Evolutionary conservation across 2,797 vertebrate species (phyloP), one percentile per base, ranked within the genome.

Genomic region (Hemibagrus guttatus): DNA sequence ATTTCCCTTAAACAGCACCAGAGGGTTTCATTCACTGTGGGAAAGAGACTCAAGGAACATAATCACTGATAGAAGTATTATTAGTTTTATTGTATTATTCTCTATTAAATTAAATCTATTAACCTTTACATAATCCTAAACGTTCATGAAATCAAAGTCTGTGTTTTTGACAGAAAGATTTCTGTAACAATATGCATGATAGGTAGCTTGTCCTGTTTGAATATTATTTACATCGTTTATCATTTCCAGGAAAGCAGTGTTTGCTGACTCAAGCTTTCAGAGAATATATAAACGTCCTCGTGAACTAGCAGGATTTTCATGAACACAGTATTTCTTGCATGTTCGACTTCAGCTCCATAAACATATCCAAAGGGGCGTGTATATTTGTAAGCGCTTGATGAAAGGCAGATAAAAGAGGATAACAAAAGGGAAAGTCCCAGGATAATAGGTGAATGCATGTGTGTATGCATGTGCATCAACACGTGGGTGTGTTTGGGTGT

Each of bases 401-500:
- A 71, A 71, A 72, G 42, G 11, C 5, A n/a, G 39, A 74, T 23
- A 13, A 72, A 13, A 26, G 13, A 49, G 42, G 42, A 56, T 5
- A 76, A 19, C 7, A 17, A 28, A 75, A 52, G 46, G 31, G 19
- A 58, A 59, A 58, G 28, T 79, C 39, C 54, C 28, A 4, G 1
- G 19, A 80, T 13, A 59, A 54, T 23, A 7, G 17, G 35, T 63
- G 56, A 9, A 6, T 75, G 16, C 49, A 23, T 46, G 35, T 75
- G 52, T 28, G 21, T 75, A n/a, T 75, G 46, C 1, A 26, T 8
- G 21, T n/a, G 4, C 9, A 5, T 69, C 13, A 1, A 14, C 16
- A 19, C 17, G 59, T 82, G 59, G 61, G 28, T 80, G 28, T 42
- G 42, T 56, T 49, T 71, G 59, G 54, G 59, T 66, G 61, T 85